A percentile compares a stretch with the other conserved stretches of the same genome.
phyloP scores from a whole-genome alignment of 2,888 invertebrate species.

The Acanthosoma haemorrhoidale region DNA sequence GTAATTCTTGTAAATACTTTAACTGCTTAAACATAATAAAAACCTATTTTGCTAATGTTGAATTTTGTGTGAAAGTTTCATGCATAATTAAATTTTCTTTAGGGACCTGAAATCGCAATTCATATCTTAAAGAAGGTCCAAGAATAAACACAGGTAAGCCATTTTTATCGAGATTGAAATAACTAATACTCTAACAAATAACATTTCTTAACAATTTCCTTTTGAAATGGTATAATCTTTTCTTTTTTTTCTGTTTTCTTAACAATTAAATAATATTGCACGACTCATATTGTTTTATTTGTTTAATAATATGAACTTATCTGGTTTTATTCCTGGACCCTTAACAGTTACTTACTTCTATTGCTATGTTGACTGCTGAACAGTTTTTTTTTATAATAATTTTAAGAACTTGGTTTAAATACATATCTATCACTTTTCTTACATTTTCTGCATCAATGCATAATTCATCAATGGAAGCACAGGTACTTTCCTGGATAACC shows the following conservation, averaged over 20 bases:
- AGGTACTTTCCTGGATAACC: too few species aligned
- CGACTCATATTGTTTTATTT: background rate
- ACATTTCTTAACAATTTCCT: background rate
- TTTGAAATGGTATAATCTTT: background rate
- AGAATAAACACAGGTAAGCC: slow-evolving; percentile 8
- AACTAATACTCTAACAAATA: slow-evolving; percentile 1
- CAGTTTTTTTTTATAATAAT: background rate
- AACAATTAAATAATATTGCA: background rate
- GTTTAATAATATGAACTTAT: background rate
- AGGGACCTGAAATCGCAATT: slow-evolving; percentile 14
- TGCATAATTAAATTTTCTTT: slow-evolving; percentile 5
- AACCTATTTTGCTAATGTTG: background rate
- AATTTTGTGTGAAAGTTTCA: background rate
- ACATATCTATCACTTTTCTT: too few species aligned
- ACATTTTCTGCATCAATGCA: too few species aligned
- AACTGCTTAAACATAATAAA: background rate
- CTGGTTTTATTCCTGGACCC: slow-evolving; percentile 1
- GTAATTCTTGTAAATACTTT: background rate
- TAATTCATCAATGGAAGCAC: too few species aligned
- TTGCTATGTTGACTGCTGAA: background rate
- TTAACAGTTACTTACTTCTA: background rate
- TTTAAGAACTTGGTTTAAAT: too few species aligned
- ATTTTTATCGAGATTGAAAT: slow-evolving; percentile 8
- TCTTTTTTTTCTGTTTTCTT: background rate
- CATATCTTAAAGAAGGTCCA: slow-evolving; percentile 12